These are phyloP conservation scores for Nipponacmea schrenckii DNA, from an alignment of 2,888 invertebrate genomes.

Conservation along the genomic window DNA sequence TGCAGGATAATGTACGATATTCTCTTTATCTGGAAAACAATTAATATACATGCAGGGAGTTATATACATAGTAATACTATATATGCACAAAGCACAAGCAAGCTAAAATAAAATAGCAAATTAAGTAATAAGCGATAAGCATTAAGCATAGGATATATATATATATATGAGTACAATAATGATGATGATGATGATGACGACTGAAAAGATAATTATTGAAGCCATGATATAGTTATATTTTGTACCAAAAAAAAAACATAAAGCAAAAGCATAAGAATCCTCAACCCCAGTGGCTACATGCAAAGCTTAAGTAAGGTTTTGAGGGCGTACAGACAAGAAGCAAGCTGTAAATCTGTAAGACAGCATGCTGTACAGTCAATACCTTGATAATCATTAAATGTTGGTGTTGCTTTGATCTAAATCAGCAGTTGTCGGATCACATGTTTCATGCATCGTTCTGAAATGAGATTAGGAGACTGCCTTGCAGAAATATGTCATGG, in stretches of 20 bases:
- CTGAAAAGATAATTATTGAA: too few relatives aligned
- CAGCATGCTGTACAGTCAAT: constrained; percentile 34
- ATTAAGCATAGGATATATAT: constrained; percentile 11
- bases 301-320: constrained; percentile 2
- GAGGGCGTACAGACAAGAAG: constrained; percentile 1
- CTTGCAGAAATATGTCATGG: constrained; percentile 45
- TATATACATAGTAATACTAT: neutral
- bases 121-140: constrained; percentile 13
- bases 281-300: constrained; percentile 6
- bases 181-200: too few relatives aligned
- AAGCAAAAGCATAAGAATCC: constrained; percentile 3
- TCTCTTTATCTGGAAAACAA: too few relatives aligned
- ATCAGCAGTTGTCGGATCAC: constrained; percentile 55
- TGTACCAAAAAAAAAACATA: too few relatives aligned
- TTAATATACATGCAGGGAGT: too few relatives aligned
- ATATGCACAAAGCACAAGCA: constrained; percentile 6
- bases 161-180: neutral
- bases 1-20: too few relatives aligned
- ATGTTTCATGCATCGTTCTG: constrained; percentile 60
- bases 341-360: constrained; percentile 6
- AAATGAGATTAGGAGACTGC: constrained; percentile 49
- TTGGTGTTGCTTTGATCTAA: constrained; percentile 55
- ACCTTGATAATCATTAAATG: constrained; percentile 40
- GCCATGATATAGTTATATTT: too few relatives aligned
- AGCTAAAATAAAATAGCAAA: constrained; percentile 1